phyloP scores from a whole-genome alignment of 2,113 vertebrate genomes.

The Coreoperca whiteheadi region DNA sequence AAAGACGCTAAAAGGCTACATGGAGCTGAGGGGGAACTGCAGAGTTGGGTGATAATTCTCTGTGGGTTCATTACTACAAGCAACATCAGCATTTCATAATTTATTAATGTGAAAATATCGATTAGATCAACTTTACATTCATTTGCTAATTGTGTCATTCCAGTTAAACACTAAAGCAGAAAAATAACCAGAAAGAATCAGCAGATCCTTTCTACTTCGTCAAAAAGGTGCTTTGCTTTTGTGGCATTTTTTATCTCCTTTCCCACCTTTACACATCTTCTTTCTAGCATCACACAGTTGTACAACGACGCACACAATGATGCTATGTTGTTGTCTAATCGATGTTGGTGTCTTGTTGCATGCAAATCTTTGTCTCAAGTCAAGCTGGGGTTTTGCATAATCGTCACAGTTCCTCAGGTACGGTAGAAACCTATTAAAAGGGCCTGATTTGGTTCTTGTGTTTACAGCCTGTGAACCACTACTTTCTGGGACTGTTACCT shows the following conservation, averaged over 20 bases:
- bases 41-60: too few relatives aligned
- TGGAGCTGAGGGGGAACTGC: too few relatives aligned
- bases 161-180: too few relatives aligned
- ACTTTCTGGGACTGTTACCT: background rate
- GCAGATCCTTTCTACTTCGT: too few relatives aligned
- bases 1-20: too few relatives aligned
- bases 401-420: background rate
- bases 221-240: background rate
- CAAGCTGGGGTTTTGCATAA: background rate
- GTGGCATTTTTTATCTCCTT: background rate
- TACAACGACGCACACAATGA: background rate
- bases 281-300: background rate
- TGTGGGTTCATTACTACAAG: background rate
- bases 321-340: background rate
- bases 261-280: background rate
- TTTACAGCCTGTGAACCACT: constrained; percentile 5
- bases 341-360: background rate
- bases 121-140: too few relatives aligned
- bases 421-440: background rate
- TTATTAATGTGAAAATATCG: too few relatives aligned
- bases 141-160: too few relatives aligned
- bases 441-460: background rate
- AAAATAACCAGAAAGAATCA: too few relatives aligned
- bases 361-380: background rate
- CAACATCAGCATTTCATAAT: too few relatives aligned